phyloP scores from a whole-genome alignment of 2,113 vertebrate genomes.

The Pyxicephalus adspersus region DNA sequence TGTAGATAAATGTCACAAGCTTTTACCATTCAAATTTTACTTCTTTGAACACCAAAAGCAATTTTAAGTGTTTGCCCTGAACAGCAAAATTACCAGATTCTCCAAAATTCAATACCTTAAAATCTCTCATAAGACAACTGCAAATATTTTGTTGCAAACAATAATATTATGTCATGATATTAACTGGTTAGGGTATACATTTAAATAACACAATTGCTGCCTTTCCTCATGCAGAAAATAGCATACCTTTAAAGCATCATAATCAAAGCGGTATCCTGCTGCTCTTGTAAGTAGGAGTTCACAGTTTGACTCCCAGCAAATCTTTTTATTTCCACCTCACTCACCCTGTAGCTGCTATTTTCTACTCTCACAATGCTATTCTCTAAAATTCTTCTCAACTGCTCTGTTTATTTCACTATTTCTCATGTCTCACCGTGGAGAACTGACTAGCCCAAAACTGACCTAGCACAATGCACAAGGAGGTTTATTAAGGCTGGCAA shows the following conservation, averaged over 20 bases:
- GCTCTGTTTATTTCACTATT: background rate
- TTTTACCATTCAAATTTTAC: too few species aligned
- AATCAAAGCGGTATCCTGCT: slow-evolving; percentile 45
- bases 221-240: slow-evolving; percentile 39
- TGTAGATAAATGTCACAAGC: too few species aligned
- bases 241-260: slow-evolving; percentile 48
- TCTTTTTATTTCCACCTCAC: slow-evolving; percentile 52
- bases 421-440: background rate
- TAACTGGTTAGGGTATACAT: background rate
- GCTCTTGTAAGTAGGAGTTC: slow-evolving; percentile 33
- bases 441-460: background rate
- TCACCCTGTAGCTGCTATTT: slow-evolving; percentile 47
- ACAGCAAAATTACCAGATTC: too few species aligned
- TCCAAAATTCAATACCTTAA: too few species aligned
- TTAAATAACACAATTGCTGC: slow-evolving; percentile 31
- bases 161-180: slow-evolving; percentile 10
- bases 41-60: too few species aligned
- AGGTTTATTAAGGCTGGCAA: too few species aligned
- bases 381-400: slow-evolving; percentile 10
- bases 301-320: slow-evolving; percentile 44
- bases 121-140: too few species aligned
- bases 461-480: background rate
- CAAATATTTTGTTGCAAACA: background rate
- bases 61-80: too few species aligned
- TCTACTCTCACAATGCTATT: slow-evolving; percentile 22